Conservation (phyloP, 2,113 vertebrate species). For the Xenopus laevis region DNA sequence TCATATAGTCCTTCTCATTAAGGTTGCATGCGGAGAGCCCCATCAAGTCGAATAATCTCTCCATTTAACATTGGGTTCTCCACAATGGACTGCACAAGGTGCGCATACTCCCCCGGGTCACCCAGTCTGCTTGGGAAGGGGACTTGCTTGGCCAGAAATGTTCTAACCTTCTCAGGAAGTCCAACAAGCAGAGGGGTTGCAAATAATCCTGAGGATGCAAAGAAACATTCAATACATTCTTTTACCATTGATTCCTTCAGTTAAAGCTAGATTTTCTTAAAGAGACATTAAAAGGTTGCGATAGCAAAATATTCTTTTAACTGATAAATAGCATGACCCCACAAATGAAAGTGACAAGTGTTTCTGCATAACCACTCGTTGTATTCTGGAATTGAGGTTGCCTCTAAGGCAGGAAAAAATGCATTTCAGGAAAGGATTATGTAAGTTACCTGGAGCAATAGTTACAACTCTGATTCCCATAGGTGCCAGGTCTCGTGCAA, state of each 20-base stretch:
- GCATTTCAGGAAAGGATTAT: neutral
- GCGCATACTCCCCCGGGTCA: constrained; percentile 80
- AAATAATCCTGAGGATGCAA: constrained; percentile 72
- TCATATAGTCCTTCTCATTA: constrained; percentile 50
- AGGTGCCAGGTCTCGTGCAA: constrained; percentile 85
- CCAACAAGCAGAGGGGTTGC: constrained; percentile 76
- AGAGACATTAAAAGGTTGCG: too few relatives aligned
- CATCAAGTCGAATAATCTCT: constrained; percentile 86
- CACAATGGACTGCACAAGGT: constrained; percentile 77
- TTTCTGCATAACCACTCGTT: too few relatives aligned
- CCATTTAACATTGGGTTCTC: constrained; percentile 95
- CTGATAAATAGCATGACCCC: too few relatives aligned
- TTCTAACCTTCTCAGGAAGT: constrained; percentile 81
- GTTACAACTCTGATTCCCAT: constrained; percentile 86
- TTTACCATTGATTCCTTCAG: too few relatives aligned
- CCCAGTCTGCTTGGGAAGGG: constrained; percentile 85
- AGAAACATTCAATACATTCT: neutral
- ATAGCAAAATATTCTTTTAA: too few relatives aligned
- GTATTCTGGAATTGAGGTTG: too few relatives aligned
- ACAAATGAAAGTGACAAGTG: too few relatives aligned
- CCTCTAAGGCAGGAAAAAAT: too few relatives aligned
- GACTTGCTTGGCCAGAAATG: constrained; percentile 82
- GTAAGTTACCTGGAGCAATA: constrained; percentile 79
- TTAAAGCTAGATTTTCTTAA: too few relatives aligned
- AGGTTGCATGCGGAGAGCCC: constrained; percentile 91